These are phyloP conservation scores for Apomyelois bistriatella DNA, from an alignment of 2,888 invertebrate species.

Conservation along the genomic window DNA sequence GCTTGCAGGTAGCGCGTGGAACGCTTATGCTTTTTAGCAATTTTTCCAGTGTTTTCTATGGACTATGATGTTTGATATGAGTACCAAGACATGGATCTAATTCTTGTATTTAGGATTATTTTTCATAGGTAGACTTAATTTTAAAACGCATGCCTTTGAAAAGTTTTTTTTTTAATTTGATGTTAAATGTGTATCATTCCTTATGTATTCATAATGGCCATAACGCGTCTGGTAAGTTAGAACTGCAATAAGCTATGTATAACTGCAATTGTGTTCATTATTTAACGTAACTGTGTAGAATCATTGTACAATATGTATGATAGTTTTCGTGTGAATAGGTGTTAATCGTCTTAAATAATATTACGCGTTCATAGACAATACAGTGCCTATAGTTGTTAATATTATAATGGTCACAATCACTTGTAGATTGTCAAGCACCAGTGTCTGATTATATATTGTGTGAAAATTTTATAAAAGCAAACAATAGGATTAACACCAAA, in stretches of 20 bases:
- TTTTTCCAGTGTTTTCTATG: slow-evolving; percentile 9
- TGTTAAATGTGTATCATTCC: slow-evolving; percentile 7
- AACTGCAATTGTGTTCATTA: slow-evolving; percentile 67
- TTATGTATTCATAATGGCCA: slow-evolving; percentile 18
- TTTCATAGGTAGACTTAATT: neutral
- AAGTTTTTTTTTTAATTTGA: neutral
- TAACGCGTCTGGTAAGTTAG: slow-evolving; percentile 16
- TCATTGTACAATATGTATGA: slow-evolving; percentile 61
- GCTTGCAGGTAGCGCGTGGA: slow-evolving; percentile 47
- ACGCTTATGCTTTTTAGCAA: slow-evolving; percentile 38
- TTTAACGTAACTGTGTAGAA: slow-evolving; percentile 48
- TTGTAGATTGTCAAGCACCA: slow-evolving; percentile 4
- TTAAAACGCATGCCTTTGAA: neutral
- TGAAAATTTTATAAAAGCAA: neutral
- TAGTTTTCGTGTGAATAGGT: slow-evolving; percentile 29
- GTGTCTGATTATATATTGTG: neutral
- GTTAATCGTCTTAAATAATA: slow-evolving; percentile 18
- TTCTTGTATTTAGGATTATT: neutral
- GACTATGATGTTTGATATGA: neutral
- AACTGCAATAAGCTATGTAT: slow-evolving; percentile 48
- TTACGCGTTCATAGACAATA: slow-evolving; percentile 23
- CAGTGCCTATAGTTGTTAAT: slow-evolving; percentile 30
- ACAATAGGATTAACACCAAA: neutral
- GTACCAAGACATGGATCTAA: slow-evolving; percentile 8
- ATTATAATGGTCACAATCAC: slow-evolving; percentile 18